Evolutionary conservation across 2,797 vertebrate genomes (phyloP).

Genomic region (Enteromius argenteus): DNA sequence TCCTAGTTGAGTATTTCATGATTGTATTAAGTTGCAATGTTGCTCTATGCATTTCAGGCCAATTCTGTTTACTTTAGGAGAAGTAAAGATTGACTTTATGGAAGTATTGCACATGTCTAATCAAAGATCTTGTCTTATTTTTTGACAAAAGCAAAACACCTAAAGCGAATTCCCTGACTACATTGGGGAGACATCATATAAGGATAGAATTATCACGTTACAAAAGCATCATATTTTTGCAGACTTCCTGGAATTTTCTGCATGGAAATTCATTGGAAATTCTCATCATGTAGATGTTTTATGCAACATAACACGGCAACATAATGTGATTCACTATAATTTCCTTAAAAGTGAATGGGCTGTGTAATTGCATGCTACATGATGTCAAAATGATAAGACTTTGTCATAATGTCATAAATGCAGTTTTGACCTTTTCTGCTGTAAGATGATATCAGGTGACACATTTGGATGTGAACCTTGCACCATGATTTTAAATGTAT

Average conservation of each 20-base stretch:
- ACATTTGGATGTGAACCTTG: neutral
- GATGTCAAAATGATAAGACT: neutral
- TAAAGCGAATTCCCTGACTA: neutral
- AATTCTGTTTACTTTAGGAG: neutral
- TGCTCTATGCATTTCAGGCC: slow-evolving; percentile 54
- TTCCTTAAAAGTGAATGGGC: neutral
- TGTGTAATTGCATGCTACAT: neutral
- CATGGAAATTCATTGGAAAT: neutral
- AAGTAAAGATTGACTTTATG: neutral
- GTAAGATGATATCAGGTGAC: neutral
- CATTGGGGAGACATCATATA: neutral
- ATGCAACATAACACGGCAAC: neutral
- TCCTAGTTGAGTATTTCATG: slow-evolving; percentile 26
- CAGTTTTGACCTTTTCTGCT: neutral
- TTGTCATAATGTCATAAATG: neutral
- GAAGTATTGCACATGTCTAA: neutral
- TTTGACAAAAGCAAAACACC: neutral
- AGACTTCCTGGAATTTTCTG: neutral
- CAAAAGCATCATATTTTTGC: neutral
- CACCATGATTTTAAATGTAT: neutral
- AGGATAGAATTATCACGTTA: neutral
- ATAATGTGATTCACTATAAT: neutral
- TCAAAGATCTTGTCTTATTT: neutral
- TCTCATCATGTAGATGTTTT: neutral
- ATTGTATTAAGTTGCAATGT: neutral